Evolutionary conservation across 1,140 invertebrate genomes (phyloP), one percentile per base, ranked within the genome.

Genomic region (Proctacanthus coquilletti): DNA sequence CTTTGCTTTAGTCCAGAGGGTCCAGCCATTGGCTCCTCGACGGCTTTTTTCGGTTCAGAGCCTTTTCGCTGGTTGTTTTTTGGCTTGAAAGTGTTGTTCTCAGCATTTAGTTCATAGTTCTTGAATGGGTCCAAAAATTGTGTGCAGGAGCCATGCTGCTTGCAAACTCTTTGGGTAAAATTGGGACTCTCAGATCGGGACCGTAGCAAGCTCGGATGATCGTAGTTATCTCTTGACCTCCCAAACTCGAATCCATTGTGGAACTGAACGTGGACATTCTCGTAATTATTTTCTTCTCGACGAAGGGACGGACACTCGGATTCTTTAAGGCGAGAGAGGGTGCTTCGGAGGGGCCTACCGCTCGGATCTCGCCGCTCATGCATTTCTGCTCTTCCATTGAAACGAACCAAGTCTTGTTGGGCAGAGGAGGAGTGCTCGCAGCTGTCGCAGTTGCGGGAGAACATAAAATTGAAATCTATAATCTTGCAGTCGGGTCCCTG

Each of bases 401-500:
- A 60, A 9, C 54, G 51, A 23, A 60, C 46, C 45, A 60, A 46
- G 29, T 60, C 57, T 36, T 60, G 54, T 9, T 6, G 5, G 1
- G 51, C 54, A n/a, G 43, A 31, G 20, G 54, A 43, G 2, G 49
- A 43, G 1, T 52, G 45, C 31, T 56, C 56, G 29, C 56, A 60
- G 32, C 50, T 51, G 2, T 53, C 54, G 40, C 56, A 60, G 25
- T 60, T 57, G 1, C 57, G 51, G 2, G 54, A 57, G 32, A 60
- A 60, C 57, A 60, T 60, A 21, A 64, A 63, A 36, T 63, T 62
- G 15, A 70, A 68, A 54, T 71, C 68, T 23, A 70, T 66, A n/a
- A 70, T 45, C 45, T 69, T 63, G 49, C 68, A 69, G 40, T 71
- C 68, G 5, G 64, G 56, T 17, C 66, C 65, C 40, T 70, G 68